Conservation (phyloP, 2,797 vertebrate species). For the Phylloscopus collybita region DNA sequence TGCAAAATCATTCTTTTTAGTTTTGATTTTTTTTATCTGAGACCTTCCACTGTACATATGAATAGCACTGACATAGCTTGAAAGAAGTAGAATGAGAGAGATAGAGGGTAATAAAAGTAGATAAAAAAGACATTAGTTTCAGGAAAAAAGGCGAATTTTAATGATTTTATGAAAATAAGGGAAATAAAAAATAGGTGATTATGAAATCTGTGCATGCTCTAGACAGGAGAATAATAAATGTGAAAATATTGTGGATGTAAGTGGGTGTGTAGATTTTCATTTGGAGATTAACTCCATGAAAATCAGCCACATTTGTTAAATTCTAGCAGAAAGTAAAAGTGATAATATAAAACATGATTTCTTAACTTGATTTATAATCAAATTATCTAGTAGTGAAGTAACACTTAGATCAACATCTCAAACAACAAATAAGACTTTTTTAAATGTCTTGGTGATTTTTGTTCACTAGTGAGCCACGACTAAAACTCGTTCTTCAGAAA, state of each 20-base stretch:
- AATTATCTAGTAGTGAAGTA: not conserved
- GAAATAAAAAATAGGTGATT: not conserved
- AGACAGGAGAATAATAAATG: not conserved
- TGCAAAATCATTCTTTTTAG: not conserved
- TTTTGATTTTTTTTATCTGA: not conserved
- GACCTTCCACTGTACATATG: not conserved
- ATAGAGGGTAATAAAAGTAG: not conserved
- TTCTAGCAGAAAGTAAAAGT: not conserved
- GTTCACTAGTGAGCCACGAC: not conserved
- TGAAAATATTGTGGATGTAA: not conserved
- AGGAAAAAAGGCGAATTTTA: not conserved
- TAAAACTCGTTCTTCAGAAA: not conserved
- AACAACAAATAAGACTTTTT: not conserved
- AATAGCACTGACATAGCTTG: not conserved
- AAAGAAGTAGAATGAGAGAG: not conserved
- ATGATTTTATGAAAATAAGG: not conserved
- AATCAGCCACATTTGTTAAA: not conserved
- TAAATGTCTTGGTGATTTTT: not conserved
- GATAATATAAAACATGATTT: not conserved
- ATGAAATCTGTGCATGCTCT: not conserved
- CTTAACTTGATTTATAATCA: not conserved
- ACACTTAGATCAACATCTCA: not conserved
- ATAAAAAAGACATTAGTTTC: not conserved
- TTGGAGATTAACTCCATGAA: not conserved
- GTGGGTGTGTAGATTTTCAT: not conserved